Conservation (phyloP, 2,113 vertebrate genomes). For the Prunella himalayana region DNA sequence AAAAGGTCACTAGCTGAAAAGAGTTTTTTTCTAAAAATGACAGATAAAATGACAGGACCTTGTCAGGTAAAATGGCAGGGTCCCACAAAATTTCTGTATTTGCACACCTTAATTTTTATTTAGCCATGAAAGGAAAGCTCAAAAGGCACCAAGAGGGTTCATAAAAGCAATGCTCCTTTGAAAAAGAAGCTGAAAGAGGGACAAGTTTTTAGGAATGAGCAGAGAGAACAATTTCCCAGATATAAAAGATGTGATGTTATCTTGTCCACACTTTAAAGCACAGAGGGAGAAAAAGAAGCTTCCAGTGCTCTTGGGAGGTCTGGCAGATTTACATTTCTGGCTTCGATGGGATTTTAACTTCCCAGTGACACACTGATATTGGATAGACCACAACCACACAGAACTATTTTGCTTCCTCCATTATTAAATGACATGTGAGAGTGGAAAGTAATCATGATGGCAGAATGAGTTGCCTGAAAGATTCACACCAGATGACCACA, state of each 20-base stretch:
- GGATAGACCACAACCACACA: conserved; percentile 61
- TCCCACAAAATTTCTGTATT: neutral
- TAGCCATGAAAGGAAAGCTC: neutral
- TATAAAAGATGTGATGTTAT: conserved; percentile 31
- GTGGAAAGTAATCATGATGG: conserved; percentile 23
- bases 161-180: neutral
- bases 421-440: conserved; percentile 53
- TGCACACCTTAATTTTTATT: neutral
- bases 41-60: neutral
- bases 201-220: neutral
- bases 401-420: conserved; percentile 41
- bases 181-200: conserved; percentile 14
- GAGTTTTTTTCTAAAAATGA: neutral
- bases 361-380: conserved; percentile 64
- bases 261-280: conserved; percentile 39
- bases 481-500: conserved; percentile 34
- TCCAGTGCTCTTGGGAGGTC: conserved; percentile 71
- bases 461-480: neutral
- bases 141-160: neutral
- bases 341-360: conserved; percentile 56
- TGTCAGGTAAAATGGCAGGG: neutral
- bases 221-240: neutral
- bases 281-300: conserved; percentile 47
- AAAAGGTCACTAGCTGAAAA: neutral
- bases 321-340: conserved; percentile 60